These are phyloP conservation scores for western clawed frog (Xenopus tropicalis) DNA, from an alignment of 2,113 vertebrate genomes.

Conservation along the genomic window DNA sequence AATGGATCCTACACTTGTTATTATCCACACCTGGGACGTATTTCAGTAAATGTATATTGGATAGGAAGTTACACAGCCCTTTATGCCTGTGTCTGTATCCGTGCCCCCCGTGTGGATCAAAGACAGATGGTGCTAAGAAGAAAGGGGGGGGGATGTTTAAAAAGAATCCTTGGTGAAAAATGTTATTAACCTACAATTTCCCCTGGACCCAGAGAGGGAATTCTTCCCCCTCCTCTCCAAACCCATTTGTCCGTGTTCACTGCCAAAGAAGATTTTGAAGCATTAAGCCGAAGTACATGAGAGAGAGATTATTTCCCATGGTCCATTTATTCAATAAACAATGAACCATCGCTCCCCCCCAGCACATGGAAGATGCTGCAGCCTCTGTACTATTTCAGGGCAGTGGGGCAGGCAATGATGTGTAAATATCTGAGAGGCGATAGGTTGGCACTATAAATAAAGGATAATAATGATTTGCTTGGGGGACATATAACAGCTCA, in stretches of 20 bases:
- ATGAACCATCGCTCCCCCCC: conserved; percentile 40
- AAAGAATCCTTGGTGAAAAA: conserved; percentile 56
- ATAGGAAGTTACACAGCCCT: too few relatives aligned
- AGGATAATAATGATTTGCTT: too few relatives aligned
- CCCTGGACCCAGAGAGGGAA: conserved; percentile 49
- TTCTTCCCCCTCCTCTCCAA: conserved; percentile 47
- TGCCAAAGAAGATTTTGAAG: conserved; percentile 62
- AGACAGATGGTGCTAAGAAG: conserved; percentile 52
- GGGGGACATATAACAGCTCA: too few relatives aligned
- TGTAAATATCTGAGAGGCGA: too few relatives aligned
- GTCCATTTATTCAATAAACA: conserved; percentile 52
- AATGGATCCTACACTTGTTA: too few relatives aligned
- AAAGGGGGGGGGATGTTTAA: conserved; percentile 46
- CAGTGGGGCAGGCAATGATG: background rate
- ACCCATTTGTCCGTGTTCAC: conserved; percentile 53
- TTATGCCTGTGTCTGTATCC: too few relatives aligned
- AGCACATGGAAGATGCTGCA: conserved; percentile 2
- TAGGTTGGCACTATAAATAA: too few relatives aligned
- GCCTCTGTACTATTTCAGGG: background rate
- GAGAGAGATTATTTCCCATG: conserved; percentile 55
- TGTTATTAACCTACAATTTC: conserved; percentile 61
- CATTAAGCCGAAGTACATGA: conserved; percentile 59
- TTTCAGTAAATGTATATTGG: too few relatives aligned
- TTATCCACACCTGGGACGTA: too few relatives aligned
- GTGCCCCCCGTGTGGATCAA: background rate